Base-by-base conservation (phyloP, 64 coral and sea anemone species). In the Pachyseris speciosa region DNA sequence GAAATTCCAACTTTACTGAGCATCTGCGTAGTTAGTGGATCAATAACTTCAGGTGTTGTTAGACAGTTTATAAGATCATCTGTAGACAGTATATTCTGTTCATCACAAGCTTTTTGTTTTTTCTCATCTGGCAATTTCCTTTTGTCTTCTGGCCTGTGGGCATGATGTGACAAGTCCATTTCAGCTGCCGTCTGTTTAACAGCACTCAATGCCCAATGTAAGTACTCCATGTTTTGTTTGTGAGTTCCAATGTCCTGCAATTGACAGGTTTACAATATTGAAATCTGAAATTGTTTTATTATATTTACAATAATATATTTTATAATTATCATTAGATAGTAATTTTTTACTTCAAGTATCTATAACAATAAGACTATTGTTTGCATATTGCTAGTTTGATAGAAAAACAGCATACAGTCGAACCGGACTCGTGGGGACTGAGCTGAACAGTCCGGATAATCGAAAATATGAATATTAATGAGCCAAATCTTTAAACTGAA, bases 51-150 rank as follows among this genome's bases (percentile, higher is more conserved):
- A 26, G 91, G 74, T 3, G 72, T 31, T 61, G 91, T 93, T 43
- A 93, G 47, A 47, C 84, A 88, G 74, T 93, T 93, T 19, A 93
- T 65, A 55, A 93, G 86, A 45, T 66, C 86, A 64, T 93, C 73
- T 10, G 91, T 93, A 33, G 58, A 41, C 29, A 44, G 3, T 29
- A 26, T 39, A 57, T n/a, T 53, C 30, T 74, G 0, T 36, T 42
- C 25, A 55, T 93, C 17, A 42, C 4, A n/a, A 24, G 22, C 31
- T 48, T 33, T 59, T 9, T 25, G 30, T 64, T 19, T 27, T 63
- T 16, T 53, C 19, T 8, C 36, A 34, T 58, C 30, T n/a, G 28
- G 17, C 19, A 6, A 19, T 41, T 19, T 39, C 3, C 17, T 71
- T 22, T 22, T 20, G 11, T 68, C 31, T 36, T 1, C 12, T 12